Evolutionary conservation across 1,140 invertebrate genomes (phyloP), one percentile per base, ranked within the genome.

Genomic region (Drosophila insularis): DNA sequence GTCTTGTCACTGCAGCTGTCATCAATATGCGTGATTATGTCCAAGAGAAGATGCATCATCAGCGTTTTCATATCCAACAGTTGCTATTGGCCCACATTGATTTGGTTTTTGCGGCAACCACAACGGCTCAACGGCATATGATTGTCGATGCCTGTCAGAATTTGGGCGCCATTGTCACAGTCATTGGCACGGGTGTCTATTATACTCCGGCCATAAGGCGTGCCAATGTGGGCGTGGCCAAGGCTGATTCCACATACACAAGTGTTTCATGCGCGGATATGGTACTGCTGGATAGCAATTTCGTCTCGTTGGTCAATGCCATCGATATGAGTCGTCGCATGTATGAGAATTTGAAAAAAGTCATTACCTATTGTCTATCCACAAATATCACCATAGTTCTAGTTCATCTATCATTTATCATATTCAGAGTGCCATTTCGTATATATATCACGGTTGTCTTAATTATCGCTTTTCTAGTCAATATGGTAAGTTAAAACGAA

Each of bases 281-380:
- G 6, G 39, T 78, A 6, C 19, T 87, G 4, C 3, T 67, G 53
- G 64, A 80, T 14, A 53, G 56, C 13, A 76, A 74, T 13, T 80
- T 87, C 6, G 40, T 54, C 4, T 74, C 63, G 0, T 6, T 87
- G 43, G 37, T 74, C 1, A 39, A 14, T 35, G 69, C 56, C 40
- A 79, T 87, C 6, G 43, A 1, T 1, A 19, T 68, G 31, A 87
- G 82, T 43, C 82, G 82, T 6, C 35, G 66, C 31, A 19, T 80
- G 14, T 87, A 64, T 35, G 76, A 80, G 31, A 87, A 87, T 5
- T 43, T 71, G 2, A 87, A 74, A 37, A 87, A 87, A 53, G 75
- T 76, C 0, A 2, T 80, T n/a, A 63, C 19, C 32, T 87, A 80
- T 40, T 39, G 58, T 3, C 35, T 87, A 7, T 46, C 62, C 17